Base-by-base conservation (phyloP, 1,140 invertebrate species). In the Drosophila rufa region DNA sequence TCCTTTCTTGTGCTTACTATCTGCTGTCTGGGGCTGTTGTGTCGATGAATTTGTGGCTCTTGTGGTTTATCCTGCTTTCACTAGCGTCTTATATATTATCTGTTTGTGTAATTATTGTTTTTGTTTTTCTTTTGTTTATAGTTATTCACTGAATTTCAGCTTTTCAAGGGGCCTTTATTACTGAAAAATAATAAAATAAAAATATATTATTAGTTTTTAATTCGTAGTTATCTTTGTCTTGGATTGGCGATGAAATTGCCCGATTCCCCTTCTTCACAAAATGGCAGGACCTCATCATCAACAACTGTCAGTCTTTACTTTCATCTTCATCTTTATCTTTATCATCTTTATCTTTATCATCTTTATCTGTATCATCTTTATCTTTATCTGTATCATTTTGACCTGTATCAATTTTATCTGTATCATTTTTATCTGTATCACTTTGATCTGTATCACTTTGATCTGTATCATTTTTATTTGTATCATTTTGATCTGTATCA, bases 91-190 rank as follows among this genome's bases (percentile, higher is more conserved):
- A 68, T 68, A 68, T 86, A 73, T 86, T 78, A 86, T 86, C 82
- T 86, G 82, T 86, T 86, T 86, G 82, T 68, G 70, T 77, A 64
- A 79, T 91, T 82, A 84, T 82, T 85, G 80, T 82, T 80, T 91
- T 89, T 80, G 76, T 85, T 92, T 91, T 80, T 78, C 56, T 69
- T 78, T 69, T 78, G 74, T 91, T 91, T 92, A 76, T 76, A 90
- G 75, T 82, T 80, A 86, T 91, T 91, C 56, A 84, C 77, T 87
- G 89, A 91, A 92, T 92, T 92, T 92, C 91, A 92, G 91, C 91
- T 92, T 89, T 92, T 92, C 90, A 92, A 90, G 66, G 89, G 74
- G 75, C 89, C 91, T 92, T 92, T 92, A 89, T 91, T 92, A 86
- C 91, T 92, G 90, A 12, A 87, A 91, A 68, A 73, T 68, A 87